phyloP scores from a whole-genome alignment of 2,797 vertebrate species.

The Rhinichthys osculus region DNA sequence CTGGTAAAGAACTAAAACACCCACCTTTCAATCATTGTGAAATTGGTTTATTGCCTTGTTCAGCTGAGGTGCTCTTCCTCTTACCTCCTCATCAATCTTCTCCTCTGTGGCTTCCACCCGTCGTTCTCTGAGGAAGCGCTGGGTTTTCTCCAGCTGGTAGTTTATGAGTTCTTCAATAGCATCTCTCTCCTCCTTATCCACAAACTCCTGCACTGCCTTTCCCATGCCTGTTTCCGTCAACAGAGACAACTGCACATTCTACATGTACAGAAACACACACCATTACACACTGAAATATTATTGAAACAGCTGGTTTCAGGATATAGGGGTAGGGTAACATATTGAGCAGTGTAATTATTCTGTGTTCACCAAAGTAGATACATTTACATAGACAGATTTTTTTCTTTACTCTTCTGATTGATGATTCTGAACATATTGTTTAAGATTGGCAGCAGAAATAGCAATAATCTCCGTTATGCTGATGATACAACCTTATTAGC shows the following conservation, averaged over 20 bases:
- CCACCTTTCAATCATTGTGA: background rate
- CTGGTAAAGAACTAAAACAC: background rate
- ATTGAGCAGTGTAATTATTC: no score
- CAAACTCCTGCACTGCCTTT: conserved; percentile 96
- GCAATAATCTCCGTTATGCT: no score
- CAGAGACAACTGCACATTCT: conserved; percentile 94
- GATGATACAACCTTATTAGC: no score
- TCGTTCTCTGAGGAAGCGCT: conserved; percentile 88
- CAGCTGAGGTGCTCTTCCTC: conserved; percentile 10
- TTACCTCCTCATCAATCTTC: conserved; percentile 93
- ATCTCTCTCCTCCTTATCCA: conserved; percentile 96
- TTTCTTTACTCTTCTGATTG: no score
- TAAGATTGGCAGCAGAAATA: no score
- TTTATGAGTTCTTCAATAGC: conserved; percentile 95
- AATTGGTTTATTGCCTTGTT: background rate
- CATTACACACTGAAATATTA: background rate
- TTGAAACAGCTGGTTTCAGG: background rate
- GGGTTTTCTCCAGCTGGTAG: conserved; percentile 95
- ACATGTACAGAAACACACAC: background rate
- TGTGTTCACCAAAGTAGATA: no score
- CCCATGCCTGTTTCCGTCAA: conserved; percentile 96
- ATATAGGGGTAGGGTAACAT: background rate
- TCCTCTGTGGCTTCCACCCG: conserved; percentile 85
- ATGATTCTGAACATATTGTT: no score
- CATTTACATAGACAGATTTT: no score